Evolutionary conservation across 2,888 invertebrate genomes (phyloP), one percentile per base, ranked within the genome.

Genomic region (Andrena chrysosceles): DNA sequence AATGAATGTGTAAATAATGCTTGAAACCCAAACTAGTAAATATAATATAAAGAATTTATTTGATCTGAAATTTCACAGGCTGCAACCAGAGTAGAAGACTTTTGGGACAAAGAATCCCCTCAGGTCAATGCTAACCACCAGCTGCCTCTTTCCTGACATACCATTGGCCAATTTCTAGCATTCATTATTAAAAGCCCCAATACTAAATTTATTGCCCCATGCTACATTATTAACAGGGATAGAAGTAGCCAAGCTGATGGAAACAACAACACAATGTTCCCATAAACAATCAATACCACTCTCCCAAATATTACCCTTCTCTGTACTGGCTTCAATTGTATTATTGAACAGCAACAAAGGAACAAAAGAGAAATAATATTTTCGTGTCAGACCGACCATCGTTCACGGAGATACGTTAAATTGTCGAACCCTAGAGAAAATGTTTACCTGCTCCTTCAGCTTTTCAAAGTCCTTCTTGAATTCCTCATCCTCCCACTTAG

Each of bases 401-500:
- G 29, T 54, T 48, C 35, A n/a, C 5, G 49, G 42, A n/a, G 60
- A 54, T 33, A 64, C 23, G 35, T 33, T 6, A n/a, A 64, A 4
- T 54, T 2, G 35, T 10, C 7, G 66, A 52, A 54, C 42, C 16
- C 26, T 49, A 20, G 10, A 59, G 52, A 13, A 8, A 70, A 74
- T 73, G 68, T 91, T 93, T 93, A 96, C 95, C 94, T 96, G 95
- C 88, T 96, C 95, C 89, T 96, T 95, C 35, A 98, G 94, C 48
- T 96, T 96, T 26, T 95, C 94, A 3, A 98, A 95, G 60, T 96
- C 96, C 75, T 94, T 94, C 92, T 97, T 96, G 48, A 97, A 96
- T 68, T 96, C 96, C 1, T 96, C 95, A 0, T 94, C 94, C 59
- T 96, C 96, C 97, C 97, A 98, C 87, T 97, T 95, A 33, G 95